Base-by-base conservation (phyloP, 2,797 vertebrate genomes). In the Sebastes cheni region DNA sequence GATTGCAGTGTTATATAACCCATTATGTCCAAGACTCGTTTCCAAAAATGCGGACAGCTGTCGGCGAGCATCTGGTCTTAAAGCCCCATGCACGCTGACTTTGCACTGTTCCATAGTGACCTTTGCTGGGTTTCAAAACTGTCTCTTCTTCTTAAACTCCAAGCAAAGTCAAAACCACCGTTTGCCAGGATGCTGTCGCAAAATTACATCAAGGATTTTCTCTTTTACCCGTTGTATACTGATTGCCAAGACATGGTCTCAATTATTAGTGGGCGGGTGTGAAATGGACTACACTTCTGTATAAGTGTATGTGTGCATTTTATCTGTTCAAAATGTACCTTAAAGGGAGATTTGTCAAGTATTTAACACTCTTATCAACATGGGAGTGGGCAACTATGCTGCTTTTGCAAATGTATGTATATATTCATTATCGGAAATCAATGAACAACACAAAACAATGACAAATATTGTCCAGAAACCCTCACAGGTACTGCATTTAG, bases 1-100 rank as follows among this genome's bases (percentile, higher is more conserved):
- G 75, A 79, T 59, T 74, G 60, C 80, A 73, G 72, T 22, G 73
- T 91, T 88, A 39, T 62, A 22, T 80, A 85, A 83, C 68, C 62
- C 18, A 55, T 81, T 64, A 46, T 86, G 59, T 73, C 72, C 67
- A 32, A 16, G 64, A 72, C 62, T 76, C 16, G n/a, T 77, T 83
- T 73, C 73, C 65, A 54, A 18, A 88, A 72, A 77, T 27, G 76
- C 67, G 68, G n/a, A 62, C 9, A 80, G 81, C 80, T 83, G 79
- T 77, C 50, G 42, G 39, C 22, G 56, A 83, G 36, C 36, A 42
- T 80, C 82, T 79, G 46, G 56, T 75, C 32, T 58, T 8, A 12
- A 82, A 70, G 32, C 46, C 70, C 54, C 50, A 50, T 50, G 46
- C 46, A 29, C 50, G 10, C 50, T 9, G 54, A 73, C 14, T 72